These are phyloP conservation scores for Lynx canadensis DNA, from an alignment of 2,113 vertebrate genomes.

Conservation along the genomic window DNA sequence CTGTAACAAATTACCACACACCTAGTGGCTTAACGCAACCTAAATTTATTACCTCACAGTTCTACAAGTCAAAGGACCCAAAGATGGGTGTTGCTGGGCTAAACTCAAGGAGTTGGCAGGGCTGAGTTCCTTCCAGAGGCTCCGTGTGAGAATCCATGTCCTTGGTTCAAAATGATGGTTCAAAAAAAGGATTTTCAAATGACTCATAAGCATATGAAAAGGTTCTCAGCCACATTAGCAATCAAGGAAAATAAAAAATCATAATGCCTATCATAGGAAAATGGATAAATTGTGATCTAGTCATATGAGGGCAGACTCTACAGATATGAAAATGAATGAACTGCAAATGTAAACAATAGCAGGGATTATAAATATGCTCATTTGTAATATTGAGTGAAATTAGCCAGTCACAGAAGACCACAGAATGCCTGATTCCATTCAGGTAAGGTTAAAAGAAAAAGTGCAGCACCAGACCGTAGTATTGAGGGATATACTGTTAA, in stretches of 20 bases:
- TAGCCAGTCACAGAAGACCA: neutral
- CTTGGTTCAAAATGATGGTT: neutral
- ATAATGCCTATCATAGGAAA: neutral
- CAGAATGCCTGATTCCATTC: neutral
- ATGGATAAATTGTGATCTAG: neutral
- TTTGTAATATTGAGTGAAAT: neutral
- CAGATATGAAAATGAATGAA: neutral
- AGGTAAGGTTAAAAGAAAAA: neutral
- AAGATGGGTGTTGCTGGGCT: neutral
- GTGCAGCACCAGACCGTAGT: neutral
- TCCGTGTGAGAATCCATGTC: neutral
- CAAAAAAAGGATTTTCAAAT: neutral
- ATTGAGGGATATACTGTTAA: neutral
- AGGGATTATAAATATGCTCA: neutral
- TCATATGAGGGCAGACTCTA: neutral
- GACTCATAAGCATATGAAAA: neutral
- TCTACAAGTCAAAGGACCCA: neutral
- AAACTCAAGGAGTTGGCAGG: neutral
- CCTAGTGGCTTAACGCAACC: neutral
- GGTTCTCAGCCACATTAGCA: neutral
- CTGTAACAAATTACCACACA: neutral
- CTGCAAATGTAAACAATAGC: neutral
- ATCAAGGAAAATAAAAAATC: neutral
- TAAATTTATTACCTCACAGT: neutral
- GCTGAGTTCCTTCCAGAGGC: neutral